Percentiles rank a stretch among this genome's conserved stretches.
These are phyloP conservation scores for Chaetops frenatus DNA, from an alignment of 2,113 vertebrate genomes.

Conservation along the genomic window DNA sequence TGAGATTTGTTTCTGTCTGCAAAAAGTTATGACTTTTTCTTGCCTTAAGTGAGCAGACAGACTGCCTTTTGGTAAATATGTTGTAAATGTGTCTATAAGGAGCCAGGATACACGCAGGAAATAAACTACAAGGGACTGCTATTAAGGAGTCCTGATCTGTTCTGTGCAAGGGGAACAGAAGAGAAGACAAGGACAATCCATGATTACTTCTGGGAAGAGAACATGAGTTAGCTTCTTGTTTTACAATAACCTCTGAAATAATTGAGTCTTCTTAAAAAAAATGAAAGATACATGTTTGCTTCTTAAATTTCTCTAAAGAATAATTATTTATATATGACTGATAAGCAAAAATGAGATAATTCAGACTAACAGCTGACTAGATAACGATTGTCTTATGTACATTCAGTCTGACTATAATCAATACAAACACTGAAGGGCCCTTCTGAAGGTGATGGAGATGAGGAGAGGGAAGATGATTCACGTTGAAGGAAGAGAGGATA, in stretches of 20 bases:
- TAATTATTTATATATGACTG: not conserved
- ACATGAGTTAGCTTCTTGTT: not conserved
- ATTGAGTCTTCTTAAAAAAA: not conserved
- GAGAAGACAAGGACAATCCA: not conserved
- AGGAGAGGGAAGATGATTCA: not conserved
- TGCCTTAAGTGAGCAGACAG: not conserved
- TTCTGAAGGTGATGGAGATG: not conserved
- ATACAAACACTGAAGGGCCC: not conserved
- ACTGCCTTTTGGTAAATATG: not conserved
- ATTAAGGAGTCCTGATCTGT: not conserved
- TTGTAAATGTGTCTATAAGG: not conserved
- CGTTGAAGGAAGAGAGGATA: not conserved
- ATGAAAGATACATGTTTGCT: not conserved
- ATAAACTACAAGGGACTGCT: not conserved
- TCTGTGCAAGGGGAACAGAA: not conserved
- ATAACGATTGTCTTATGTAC: not conserved
- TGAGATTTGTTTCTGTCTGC: not conserved
- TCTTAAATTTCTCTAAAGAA: not conserved
- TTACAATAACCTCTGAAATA: not conserved
- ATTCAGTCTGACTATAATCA: not conserved
- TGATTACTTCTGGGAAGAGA: not conserved
- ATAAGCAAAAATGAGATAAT: not conserved
- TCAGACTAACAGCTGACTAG: constrained; percentile 7
- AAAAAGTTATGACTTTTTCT: not conserved
- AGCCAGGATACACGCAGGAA: not conserved